phyloP scores from a whole-genome alignment of 1,140 invertebrate genomes.

The Nixonia krombeini region DNA sequence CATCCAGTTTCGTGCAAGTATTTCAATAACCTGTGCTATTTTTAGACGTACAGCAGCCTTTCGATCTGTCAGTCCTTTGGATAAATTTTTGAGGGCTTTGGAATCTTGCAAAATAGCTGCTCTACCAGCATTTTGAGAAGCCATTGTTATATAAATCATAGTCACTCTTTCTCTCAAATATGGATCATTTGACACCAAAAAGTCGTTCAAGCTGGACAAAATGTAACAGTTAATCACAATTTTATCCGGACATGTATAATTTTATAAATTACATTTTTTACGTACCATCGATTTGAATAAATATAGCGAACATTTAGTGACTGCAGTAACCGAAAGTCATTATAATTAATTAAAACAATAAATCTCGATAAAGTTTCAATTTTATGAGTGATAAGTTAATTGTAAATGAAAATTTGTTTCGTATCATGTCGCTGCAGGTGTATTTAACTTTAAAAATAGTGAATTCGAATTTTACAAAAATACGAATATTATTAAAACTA shows the following conservation, averaged over 20 bases:
- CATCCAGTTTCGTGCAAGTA: constrained; percentile 24
- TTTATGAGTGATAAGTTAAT: not conserved
- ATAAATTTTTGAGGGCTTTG: constrained; percentile 32
- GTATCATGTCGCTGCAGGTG: no score
- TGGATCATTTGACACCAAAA: constrained; percentile 44
- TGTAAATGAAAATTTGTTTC: not conserved
- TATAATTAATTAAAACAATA: no score
- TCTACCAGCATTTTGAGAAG: constrained; percentile 37
- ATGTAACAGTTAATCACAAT: no score
- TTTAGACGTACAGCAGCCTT: constrained; percentile 32
- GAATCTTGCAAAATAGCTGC: constrained; percentile 41
- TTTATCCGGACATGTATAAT: no score
- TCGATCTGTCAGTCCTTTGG: constrained; percentile 36
- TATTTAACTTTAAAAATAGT: no score
- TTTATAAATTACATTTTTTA: no score
- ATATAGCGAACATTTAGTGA: no score
- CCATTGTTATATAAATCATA: constrained; percentile 40
- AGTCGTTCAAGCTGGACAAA: constrained; percentile 36
- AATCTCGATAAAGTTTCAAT: no score
- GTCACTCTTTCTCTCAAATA: constrained; percentile 48
- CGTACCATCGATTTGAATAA: no score
- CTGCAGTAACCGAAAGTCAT: no score
- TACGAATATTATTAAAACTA: no score
- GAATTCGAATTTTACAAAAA: no score
- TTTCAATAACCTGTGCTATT: constrained; percentile 40